Evolutionary conservation across 2,797 vertebrate genomes (phyloP).

Genomic region (Paratrypauchen microcephalus): DNA sequence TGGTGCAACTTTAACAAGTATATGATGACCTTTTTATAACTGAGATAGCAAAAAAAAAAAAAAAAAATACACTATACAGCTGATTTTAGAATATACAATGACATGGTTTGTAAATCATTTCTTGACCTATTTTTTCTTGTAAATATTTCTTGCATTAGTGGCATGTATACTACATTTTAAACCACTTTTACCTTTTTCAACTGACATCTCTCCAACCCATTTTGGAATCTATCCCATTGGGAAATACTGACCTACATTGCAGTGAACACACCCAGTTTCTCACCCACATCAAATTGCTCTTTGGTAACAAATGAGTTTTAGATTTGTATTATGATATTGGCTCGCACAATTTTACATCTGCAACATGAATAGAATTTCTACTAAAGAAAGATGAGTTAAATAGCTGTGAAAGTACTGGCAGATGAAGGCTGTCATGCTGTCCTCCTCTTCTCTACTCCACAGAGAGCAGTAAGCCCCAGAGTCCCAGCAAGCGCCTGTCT

Average conservation of each 20-base stretch:
- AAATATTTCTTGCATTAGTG: background rate
- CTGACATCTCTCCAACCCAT: background rate
- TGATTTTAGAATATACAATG: too few relatives aligned
- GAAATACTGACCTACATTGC: background rate
- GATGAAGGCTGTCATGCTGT: constrained; percentile 35
- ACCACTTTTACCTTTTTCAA: background rate
- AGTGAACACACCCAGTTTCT: background rate
- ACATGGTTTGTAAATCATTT: too few relatives aligned
- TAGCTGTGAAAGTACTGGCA: constrained; percentile 26
- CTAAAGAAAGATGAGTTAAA: constrained; percentile 17
- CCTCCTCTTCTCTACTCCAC: constrained; percentile 37
- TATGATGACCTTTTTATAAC: too few relatives aligned
- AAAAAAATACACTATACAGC: too few relatives aligned
- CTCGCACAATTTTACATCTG: constrained; percentile 4
- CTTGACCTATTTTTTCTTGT: background rate
- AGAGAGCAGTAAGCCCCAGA: constrained; percentile 67
- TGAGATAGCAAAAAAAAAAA: too few relatives aligned
- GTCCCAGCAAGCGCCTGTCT: constrained; percentile 70
- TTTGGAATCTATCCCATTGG: background rate
- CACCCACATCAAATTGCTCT: background rate
- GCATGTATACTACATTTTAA: background rate
- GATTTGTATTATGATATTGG: background rate
- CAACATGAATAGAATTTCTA: background rate
- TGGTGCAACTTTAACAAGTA: too few relatives aligned
- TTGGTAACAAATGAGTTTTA: background rate